These are phyloP conservation scores for Leptinotarsa juncta DNA, from an alignment of 2,888 invertebrate genomes.

Conservation along the genomic window DNA sequence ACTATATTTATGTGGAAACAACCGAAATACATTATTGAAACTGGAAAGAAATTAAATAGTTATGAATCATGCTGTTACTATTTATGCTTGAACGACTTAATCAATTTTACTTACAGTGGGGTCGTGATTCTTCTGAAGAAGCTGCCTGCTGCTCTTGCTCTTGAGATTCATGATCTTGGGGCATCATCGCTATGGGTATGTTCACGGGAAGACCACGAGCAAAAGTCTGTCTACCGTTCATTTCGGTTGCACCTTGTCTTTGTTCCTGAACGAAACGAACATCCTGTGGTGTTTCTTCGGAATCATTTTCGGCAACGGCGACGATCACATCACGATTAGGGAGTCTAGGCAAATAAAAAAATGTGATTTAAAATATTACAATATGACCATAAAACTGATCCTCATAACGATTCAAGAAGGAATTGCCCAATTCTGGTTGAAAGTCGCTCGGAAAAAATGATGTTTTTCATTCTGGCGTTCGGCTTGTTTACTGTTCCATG, in stretches of 20 bases:
- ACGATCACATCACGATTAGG: conserved; percentile 63
- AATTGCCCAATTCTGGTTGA: too few relatives aligned
- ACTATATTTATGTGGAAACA: too few relatives aligned
- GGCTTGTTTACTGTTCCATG: too few relatives aligned
- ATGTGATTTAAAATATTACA: neutral
- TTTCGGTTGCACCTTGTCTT: conserved; percentile 60
- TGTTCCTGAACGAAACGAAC: conserved; percentile 60
- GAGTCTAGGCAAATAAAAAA: conserved; percentile 44
- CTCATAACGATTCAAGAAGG: too few relatives aligned
- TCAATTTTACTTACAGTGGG: conserved; percentile 77
- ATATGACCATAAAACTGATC: too few relatives aligned
- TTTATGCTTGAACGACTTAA: neutral
- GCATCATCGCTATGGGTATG: conserved; percentile 65
- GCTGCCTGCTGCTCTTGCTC: conserved; percentile 54
- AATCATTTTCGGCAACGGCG: conserved; percentile 58
- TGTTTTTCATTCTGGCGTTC: too few relatives aligned
- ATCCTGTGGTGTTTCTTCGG: conserved; percentile 47
- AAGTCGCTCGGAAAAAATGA: too few relatives aligned
- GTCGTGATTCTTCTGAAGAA: conserved; percentile 73
- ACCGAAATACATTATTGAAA: too few relatives aligned
- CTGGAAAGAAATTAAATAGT: neutral
- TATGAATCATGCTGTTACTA: too few relatives aligned
- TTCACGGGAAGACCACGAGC: conserved; percentile 62
- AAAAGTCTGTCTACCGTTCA: conserved; percentile 63
- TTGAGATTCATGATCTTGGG: conserved; percentile 64